phyloP scores from a whole-genome alignment of 2,113 vertebrate species.

The Panthera uncia region DNA sequence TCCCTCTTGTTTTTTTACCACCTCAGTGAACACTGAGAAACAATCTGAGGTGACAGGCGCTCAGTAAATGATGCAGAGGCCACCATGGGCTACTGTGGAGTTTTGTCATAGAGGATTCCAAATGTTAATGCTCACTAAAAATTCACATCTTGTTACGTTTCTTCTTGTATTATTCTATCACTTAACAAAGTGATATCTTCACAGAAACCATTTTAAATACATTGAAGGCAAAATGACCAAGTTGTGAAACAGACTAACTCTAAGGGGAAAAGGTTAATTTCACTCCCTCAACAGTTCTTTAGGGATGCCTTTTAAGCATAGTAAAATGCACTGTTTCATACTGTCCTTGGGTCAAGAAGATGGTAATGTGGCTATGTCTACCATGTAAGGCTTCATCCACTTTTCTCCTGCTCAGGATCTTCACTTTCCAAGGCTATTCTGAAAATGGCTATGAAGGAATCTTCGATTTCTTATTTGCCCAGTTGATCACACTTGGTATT shows the following conservation, averaged over 20 bases:
- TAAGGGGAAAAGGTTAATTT: not conserved
- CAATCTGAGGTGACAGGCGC: slow-evolving; percentile 38
- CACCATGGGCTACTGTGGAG: not conserved
- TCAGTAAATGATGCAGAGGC: not conserved
- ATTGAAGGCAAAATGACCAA: not conserved
- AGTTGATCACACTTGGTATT: not conserved
- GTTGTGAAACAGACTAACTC: not conserved
- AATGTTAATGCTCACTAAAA: slow-evolving; percentile 44
- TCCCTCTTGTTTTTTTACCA: slow-evolving; percentile 2
- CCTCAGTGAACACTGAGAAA: slow-evolving; percentile 40
- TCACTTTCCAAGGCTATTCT: not conserved
- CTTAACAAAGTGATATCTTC: not conserved
- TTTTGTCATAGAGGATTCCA: slow-evolving; percentile 37
- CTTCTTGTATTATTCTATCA: not conserved
- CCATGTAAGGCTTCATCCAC: not conserved
- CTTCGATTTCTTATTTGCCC: not conserved
- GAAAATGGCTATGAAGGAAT: not conserved
- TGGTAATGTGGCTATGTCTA: not conserved
- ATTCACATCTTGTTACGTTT: slow-evolving; percentile 13
- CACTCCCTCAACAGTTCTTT: not conserved
- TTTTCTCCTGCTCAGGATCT: not conserved
- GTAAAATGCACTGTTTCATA: not conserved
- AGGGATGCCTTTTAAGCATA: not conserved
- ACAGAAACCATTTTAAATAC: not conserved
- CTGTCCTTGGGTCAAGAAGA: not conserved